phyloP scores from a whole-genome alignment of 1,140 invertebrate genomes.

The Contarinia nasturtii region DNA sequence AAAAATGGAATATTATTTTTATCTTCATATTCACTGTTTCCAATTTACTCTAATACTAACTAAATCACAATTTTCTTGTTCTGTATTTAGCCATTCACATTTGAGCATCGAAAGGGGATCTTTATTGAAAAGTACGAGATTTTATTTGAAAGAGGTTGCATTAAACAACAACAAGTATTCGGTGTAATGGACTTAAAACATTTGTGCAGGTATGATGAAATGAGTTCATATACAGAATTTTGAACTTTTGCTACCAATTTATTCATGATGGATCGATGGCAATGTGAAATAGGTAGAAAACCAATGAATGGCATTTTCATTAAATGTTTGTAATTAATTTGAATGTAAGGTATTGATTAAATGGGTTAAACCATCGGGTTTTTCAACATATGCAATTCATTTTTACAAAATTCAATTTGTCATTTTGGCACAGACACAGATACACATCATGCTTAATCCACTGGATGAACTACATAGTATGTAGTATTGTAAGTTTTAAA shows the following conservation, averaged over 20 bases:
- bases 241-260: no score
- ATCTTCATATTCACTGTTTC: no score
- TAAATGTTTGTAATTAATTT: not conserved
- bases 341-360: not conserved
- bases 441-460: no score
- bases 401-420: no score
- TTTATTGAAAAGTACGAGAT: slow-evolving; percentile 40
- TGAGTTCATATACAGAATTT: no score
- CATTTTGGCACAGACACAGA: no score
- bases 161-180: slow-evolving; percentile 24
- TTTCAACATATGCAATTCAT: slow-evolving; percentile 14
- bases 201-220: slow-evolving; percentile 25
- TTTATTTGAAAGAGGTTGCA: slow-evolving; percentile 36
- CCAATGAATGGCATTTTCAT: not conserved
- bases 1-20: not conserved
- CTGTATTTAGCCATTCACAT: slow-evolving; percentile 14
- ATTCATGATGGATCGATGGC: no score
- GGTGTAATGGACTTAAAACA: slow-evolving; percentile 32
- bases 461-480: no score
- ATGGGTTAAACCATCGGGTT: not conserved
- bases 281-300: not conserved
- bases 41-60: no score
- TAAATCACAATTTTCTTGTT: not conserved
- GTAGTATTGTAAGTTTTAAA: no score
- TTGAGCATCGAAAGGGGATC: slow-evolving; percentile 27